Conservation (phyloP, 2,113 vertebrate species). For the Clupea harengus region DNA sequence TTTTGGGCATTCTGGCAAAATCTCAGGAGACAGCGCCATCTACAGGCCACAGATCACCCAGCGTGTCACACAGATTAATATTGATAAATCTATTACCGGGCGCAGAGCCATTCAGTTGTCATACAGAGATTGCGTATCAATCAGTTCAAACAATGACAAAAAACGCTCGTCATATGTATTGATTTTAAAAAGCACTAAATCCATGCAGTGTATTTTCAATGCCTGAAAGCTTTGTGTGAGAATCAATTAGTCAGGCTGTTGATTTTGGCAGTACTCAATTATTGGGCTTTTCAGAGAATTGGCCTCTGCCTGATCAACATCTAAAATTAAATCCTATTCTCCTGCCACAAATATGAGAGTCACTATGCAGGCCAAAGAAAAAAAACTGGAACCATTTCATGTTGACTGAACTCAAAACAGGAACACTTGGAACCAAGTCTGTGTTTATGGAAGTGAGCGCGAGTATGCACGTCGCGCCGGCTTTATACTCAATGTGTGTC, state of each 20-base stretch:
- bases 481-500: constrained; percentile 30
- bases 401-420: neutral
- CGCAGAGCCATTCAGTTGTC: neutral
- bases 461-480: constrained; percentile 37
- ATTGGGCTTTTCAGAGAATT: neutral
- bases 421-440: neutral
- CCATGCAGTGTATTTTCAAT: neutral
- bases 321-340: constrained; percentile 9
- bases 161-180: neutral
- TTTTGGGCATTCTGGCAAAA: neutral
- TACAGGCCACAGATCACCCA: constrained; percentile 12
- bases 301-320: constrained; percentile 6
- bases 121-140: neutral
- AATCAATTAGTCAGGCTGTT: constrained; percentile 9
- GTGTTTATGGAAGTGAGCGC: neutral
- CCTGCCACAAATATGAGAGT: neutral
- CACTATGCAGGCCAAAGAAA: neutral
- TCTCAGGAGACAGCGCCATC: constrained; percentile 31
- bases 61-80: neutral
- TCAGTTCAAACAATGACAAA: neutral
- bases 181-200: neutral
- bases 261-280: constrained; percentile 6
- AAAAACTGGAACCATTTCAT: constrained; percentile 32
- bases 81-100: neutral
- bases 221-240: neutral